Conservation (phyloP, 2,888 invertebrate genomes). For the Chirona hameri region DNA sequence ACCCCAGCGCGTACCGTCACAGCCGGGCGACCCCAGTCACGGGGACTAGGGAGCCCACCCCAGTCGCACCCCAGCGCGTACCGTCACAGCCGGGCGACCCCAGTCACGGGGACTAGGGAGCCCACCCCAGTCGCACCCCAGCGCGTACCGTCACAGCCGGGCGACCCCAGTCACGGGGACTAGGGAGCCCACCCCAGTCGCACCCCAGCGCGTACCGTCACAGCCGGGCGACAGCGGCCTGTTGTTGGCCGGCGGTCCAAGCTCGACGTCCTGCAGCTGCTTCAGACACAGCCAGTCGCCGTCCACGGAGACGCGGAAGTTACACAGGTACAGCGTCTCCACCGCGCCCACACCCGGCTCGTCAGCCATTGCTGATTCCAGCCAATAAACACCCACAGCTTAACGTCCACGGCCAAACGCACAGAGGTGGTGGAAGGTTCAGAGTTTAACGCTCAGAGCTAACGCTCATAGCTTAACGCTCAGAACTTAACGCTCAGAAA, state of each 20-base stretch:
- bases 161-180: too few relatives aligned
- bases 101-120: too few relatives aligned
- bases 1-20: too few relatives aligned
- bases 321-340: constrained; percentile 94
- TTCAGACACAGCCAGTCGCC: constrained; percentile 95
- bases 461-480: background rate
- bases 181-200: too few relatives aligned
- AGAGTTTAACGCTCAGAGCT: background rate
- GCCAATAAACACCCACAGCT: background rate
- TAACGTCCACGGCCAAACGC: too few relatives aligned
- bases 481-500: too few relatives aligned
- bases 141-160: too few relatives aligned
- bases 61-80: too few relatives aligned
- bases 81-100: too few relatives aligned
- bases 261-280: constrained; percentile 79
- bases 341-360: constrained; percentile 34
- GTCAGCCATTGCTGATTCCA: background rate
- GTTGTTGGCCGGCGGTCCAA: constrained; percentile 50
- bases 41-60: too few relatives aligned
- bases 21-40: constrained; percentile 56
- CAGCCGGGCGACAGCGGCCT: background rate
- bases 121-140: too few relatives aligned
- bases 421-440: background rate
- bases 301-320: constrained; percentile 94
- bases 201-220: too few relatives aligned